phyloP scores from a whole-genome alignment of 2,888 invertebrate genomes.

The Melanophora roralis region DNA sequence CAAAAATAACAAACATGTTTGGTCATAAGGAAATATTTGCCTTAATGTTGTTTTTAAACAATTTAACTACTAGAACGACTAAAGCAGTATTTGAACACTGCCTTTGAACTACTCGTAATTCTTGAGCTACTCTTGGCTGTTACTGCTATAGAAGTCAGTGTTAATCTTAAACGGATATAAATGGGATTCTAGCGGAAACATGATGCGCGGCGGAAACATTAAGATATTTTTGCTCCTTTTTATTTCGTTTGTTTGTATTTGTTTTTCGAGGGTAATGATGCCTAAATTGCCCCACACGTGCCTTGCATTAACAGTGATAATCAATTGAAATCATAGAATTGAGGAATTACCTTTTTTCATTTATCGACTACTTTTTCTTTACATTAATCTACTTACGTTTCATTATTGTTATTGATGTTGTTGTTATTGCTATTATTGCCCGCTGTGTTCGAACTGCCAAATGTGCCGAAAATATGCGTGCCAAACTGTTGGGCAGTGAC shows the following conservation, averaged over 20 bases:
- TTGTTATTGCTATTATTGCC: constrained; percentile 30
- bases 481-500: constrained; percentile 79
- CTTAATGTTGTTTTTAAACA: constrained; percentile 50
- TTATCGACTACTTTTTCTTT: neutral
- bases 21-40: constrained; percentile 34
- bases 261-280: constrained; percentile 47
- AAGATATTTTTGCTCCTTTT: constrained; percentile 58
- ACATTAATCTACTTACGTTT: constrained; percentile 48
- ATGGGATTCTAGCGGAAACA: constrained; percentile 68
- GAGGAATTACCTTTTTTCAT: neutral
- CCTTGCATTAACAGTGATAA: constrained; percentile 44
- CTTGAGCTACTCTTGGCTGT: neutral
- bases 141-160: constrained; percentile 49
- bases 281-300: constrained; percentile 53
- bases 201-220: constrained; percentile 75
- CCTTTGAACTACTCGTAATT: neutral
- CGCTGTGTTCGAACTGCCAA: constrained; percentile 75
- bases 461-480: constrained; percentile 83
- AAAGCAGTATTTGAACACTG: neutral
- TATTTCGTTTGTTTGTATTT: neutral
- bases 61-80: constrained; percentile 40
- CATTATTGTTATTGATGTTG: constrained; percentile 35
- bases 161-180: constrained; percentile 57
- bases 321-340: neutral
- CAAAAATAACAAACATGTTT: constrained; percentile 5